A percentile compares a stretch with the other conserved stretches of the same genome.
phyloP scores from a whole-genome alignment of 2,797 vertebrate genomes.

The Macropus fuliginosus region DNA sequence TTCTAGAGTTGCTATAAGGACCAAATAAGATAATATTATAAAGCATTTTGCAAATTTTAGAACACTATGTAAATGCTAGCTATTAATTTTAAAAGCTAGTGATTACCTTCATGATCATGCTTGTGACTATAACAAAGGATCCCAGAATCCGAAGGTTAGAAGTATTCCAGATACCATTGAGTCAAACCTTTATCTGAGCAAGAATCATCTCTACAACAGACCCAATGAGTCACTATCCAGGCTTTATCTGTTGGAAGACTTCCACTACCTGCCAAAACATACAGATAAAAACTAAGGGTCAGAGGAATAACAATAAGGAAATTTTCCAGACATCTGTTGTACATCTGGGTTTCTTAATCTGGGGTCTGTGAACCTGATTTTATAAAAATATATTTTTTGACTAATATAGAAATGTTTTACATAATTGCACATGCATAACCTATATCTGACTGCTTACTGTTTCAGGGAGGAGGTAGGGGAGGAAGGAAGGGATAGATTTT shows the following conservation, averaged over 20 bases:
- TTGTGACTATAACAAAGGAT: not conserved
- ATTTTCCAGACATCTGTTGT: constrained; percentile 20
- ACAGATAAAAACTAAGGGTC: not conserved
- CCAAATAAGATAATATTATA: not conserved
- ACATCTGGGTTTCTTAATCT: not conserved
- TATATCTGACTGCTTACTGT: too few relatives aligned
- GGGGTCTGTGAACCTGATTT: not conserved
- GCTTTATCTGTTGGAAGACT: not conserved
- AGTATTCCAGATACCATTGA: not conserved
- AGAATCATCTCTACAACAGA: not conserved
- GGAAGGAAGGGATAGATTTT: not conserved
- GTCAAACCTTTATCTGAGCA: not conserved
- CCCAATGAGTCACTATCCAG: not conserved
- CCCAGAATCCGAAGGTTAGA: not conserved
- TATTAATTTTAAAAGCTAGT: not conserved
- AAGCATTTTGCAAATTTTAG: not conserved
- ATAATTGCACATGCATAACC: too few relatives aligned
- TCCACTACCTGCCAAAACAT: not conserved
- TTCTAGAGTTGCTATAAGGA: not conserved
- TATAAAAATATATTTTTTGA: too few relatives aligned
- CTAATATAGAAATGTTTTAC: too few relatives aligned
- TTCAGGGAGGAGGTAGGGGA: not conserved
- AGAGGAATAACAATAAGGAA: constrained; percentile 10
- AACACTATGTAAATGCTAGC: not conserved
- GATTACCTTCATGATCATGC: not conserved